Evolutionary conservation across 2,888 invertebrate genomes (phyloP), one percentile per base, ranked within the genome.

Genomic region (Charanyca ferruginea): DNA sequence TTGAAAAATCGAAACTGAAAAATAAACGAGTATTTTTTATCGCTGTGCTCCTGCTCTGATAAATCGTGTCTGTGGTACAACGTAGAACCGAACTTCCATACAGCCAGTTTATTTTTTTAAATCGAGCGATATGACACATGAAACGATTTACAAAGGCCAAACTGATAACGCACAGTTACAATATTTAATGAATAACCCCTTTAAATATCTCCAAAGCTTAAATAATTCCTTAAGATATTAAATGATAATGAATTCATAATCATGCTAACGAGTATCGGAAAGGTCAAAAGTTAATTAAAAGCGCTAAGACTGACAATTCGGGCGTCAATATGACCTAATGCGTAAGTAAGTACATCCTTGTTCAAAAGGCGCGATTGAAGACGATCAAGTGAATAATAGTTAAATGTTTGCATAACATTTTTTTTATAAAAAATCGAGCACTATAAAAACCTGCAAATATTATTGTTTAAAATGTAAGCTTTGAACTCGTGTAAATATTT

Each of bases 401-500:
- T n/a, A n/a, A 68, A 53, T 35, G 38, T 73, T 69, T 57, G 16
- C 16, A 11, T 53, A 77, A 76, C 64, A 44, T 11, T 42, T 48
- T 71, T 41, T 49, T 35, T 6, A 5, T 9, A n/a, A 8, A 11
- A 23, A 52, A 25, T 64, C 35, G 1, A 49, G 18, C 16, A 42
- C 7, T n/a, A 2, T 20, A 35, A 65, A 52, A 44, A 53, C 16
- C 13, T 20, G 42, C 64, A 78, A 78, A 73, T 58, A 77, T 78
- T 78, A 55, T 45, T 66, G 48, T 53, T 18, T 44, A 38, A 51
- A 70, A 16, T 57, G 38, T n/a, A 61, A 58, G 51, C 76, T 77
- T 79, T 79, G 76, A 79, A 71, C 38, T 64, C 16, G 35, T 49
- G 35, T 53, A 79, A 79, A 77, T 77, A 66, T 77, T 71, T 76